These are phyloP conservation scores for Catocala nupta DNA, from an alignment of 2,888 invertebrate species.

Conservation along the genomic window DNA sequence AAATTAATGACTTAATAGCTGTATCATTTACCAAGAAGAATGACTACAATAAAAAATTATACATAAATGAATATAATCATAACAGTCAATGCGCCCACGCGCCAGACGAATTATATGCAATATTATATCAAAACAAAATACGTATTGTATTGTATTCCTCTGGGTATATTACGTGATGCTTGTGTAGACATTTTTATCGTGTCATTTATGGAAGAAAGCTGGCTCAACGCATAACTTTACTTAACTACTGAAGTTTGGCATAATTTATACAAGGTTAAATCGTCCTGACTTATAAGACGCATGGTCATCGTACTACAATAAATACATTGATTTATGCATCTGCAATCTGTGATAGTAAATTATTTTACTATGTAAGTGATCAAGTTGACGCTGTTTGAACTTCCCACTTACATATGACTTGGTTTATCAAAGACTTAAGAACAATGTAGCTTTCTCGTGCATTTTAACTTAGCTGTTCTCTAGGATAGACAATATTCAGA, in stretches of 20 bases:
- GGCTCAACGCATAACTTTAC: slow-evolving; percentile 10
- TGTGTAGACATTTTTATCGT: slow-evolving; percentile 46
- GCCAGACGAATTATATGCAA: slow-evolving; percentile 39
- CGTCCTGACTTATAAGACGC: background rate
- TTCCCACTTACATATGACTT: no score
- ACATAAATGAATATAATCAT: slow-evolving; percentile 22
- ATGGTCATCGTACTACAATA: background rate
- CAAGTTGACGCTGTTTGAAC: no score
- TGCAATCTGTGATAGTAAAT: no score
- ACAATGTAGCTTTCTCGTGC: no score
- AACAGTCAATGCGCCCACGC: slow-evolving; percentile 33
- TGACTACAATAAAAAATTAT: slow-evolving; percentile 30
- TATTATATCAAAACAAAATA: slow-evolving; percentile 51
- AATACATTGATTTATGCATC: no score
- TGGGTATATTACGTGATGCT: slow-evolving; percentile 52
- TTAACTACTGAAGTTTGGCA: slow-evolving; percentile 15
- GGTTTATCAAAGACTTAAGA: no score
- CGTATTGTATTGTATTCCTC: slow-evolving; percentile 29
- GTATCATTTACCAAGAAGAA: slow-evolving; percentile 31
- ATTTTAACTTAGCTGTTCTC: no score
- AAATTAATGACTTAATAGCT: slow-evolving; percentile 43
- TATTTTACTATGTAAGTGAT: no score
- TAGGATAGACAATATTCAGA: no score
- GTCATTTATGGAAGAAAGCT: slow-evolving; percentile 52
- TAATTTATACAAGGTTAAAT: slow-evolving; percentile 17